phyloP scores from a whole-genome alignment of 2,888 invertebrate species.

The Megalurothrips usitatus region DNA sequence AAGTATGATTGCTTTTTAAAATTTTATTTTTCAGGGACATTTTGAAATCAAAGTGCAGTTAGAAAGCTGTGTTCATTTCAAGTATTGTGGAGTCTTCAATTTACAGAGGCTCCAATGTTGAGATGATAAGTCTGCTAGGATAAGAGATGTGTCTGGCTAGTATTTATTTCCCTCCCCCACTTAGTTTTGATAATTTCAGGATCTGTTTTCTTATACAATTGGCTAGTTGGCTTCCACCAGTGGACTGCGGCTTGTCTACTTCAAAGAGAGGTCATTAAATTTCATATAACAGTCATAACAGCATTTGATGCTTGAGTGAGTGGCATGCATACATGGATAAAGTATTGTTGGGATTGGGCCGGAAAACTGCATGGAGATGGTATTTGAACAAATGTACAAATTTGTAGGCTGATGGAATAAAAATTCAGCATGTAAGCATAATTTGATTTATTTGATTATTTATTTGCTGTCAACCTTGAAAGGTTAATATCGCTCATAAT shows the following conservation, averaged over 20 bases:
- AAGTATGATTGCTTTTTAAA: not conserved
- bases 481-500: not conserved
- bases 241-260: no score
- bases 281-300: not conserved
- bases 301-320: not conserved
- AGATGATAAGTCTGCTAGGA: not conserved
- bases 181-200: no score
- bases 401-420: conserved; percentile 17
- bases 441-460: not conserved
- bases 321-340: not conserved
- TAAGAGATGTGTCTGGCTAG: not conserved
- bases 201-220: no score
- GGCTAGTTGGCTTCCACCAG: no score
- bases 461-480: not conserved
- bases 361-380: conserved; percentile 27
- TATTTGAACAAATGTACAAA: conserved; percentile 20
- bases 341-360: not conserved
- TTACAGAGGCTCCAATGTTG: not conserved
- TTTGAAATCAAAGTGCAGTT: no score
- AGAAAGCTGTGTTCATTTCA: no score
- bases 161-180: not conserved
- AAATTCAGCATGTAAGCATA: not conserved
- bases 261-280: not conserved
- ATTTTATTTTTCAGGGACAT: not conserved
- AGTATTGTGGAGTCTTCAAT: no score